A percentile compares a stretch with the other conserved stretches of the same genome.
Evolutionary conservation across 1,140 invertebrate genomes (phyloP).

Genomic region (Calliphora vicina): DNA sequence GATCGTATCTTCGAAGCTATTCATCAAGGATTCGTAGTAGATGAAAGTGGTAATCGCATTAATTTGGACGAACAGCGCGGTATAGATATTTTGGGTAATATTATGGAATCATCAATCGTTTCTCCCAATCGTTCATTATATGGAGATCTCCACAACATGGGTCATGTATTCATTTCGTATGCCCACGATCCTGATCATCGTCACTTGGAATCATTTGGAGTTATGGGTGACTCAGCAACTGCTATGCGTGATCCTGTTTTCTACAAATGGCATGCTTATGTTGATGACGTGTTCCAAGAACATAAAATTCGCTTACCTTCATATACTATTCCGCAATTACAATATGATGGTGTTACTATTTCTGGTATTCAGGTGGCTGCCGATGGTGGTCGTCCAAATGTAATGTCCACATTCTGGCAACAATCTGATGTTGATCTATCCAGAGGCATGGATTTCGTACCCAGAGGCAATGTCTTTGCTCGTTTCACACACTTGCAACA

Average conservation of each 20-base stretch:
- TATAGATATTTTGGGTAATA: constrained; percentile 82
- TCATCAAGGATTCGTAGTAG: constrained; percentile 69
- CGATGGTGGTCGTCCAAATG: constrained; percentile 66
- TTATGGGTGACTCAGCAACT: constrained; percentile 77
- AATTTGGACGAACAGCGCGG: constrained; percentile 72
- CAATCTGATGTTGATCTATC: constrained; percentile 77
- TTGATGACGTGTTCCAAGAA: constrained; percentile 81
- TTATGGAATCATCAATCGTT: constrained; percentile 77
- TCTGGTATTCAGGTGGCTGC: constrained; percentile 65
- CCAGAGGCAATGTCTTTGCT: constrained; percentile 74
- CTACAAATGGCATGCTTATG: constrained; percentile 83
- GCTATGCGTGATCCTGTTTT: constrained; percentile 86
- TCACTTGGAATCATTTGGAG: constrained; percentile 72
- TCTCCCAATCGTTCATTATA: constrained; percentile 75
- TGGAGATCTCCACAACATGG: constrained; percentile 78
- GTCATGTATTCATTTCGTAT: constrained; percentile 72
- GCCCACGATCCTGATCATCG: constrained; percentile 78
- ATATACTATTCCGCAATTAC: constrained; percentile 69
- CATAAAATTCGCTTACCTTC: constrained; percentile 75
- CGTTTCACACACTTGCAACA: constrained; percentile 80
- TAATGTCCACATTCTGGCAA: constrained; percentile 75
- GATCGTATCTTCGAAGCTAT: constrained; percentile 80
- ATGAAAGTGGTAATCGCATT: constrained; percentile 68
- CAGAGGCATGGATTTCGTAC: constrained; percentile 79
- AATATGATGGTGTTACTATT: constrained; percentile 71